These are phyloP conservation scores for Diloba caeruleocephala DNA, from an alignment of 2,888 invertebrate genomes.

Conservation along the genomic window DNA sequence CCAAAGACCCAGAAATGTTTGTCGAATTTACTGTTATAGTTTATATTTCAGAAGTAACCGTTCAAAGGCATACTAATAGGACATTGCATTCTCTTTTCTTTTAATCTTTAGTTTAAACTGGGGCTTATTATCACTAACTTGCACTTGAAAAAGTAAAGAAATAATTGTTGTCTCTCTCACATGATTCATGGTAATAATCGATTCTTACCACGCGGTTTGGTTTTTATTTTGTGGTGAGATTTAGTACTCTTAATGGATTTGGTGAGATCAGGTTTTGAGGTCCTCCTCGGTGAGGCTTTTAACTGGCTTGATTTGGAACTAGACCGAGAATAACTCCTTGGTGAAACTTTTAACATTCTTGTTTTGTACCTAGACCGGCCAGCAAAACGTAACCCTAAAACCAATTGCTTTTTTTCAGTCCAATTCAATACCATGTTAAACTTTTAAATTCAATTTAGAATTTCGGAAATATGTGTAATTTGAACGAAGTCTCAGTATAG, in stretches of 20 bases:
- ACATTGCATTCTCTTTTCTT: too few relatives aligned
- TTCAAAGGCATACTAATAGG: too few relatives aligned
- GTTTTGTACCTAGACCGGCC: conserved; percentile 6
- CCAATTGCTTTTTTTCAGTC: conserved; percentile 9
- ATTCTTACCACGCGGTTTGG: conserved; percentile 34
- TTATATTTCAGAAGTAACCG: too few relatives aligned
- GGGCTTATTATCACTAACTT: too few relatives aligned
- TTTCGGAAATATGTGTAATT: background rate
- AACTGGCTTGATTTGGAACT: conserved; percentile 5
- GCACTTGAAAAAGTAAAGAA: too few relatives aligned
- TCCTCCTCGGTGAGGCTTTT: background rate
- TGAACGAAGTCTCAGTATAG: too few relatives aligned
- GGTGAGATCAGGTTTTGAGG: background rate
- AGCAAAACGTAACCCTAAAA: conserved; percentile 24
- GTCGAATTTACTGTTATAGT: too few relatives aligned
- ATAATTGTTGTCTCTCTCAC: background rate
- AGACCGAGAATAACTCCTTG: conserved; percentile 2
- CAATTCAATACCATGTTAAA: background rate
- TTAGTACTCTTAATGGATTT: conserved; percentile 9
- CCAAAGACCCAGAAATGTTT: too few relatives aligned
- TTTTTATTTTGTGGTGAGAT: conserved; percentile 4
- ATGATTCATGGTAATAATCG: conserved; percentile 19
- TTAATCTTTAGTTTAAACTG: too few relatives aligned
- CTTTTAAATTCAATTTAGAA: background rate
- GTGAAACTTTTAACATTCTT: background rate